Conservation (phyloP, 2,888 invertebrate genomes). For the Stenoptilia bipunctidactyla region DNA sequence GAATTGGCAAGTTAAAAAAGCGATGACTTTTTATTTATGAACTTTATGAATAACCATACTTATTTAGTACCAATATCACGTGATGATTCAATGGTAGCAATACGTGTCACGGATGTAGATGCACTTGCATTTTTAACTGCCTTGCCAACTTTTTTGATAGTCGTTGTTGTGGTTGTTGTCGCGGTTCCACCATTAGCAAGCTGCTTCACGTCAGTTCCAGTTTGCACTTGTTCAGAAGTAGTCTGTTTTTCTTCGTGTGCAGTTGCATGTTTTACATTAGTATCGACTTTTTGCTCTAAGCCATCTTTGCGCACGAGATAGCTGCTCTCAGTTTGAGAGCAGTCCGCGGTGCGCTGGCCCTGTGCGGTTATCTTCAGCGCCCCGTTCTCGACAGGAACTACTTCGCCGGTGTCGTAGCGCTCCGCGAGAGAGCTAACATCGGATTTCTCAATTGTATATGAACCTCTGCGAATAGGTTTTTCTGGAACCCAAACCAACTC, state of each 20-base stretch:
- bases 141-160: slow-evolving; percentile 46
- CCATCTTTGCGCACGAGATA: slow-evolving; percentile 41
- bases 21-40: too few relatives aligned
- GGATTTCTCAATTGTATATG: slow-evolving; percentile 54
- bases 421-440: slow-evolving; percentile 40
- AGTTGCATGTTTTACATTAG: slow-evolving; percentile 34
- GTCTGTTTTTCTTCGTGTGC: slow-evolving; percentile 45
- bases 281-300: slow-evolving; percentile 42
- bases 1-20: too few relatives aligned
- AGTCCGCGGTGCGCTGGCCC: slow-evolving; percentile 37
- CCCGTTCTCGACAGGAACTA: slow-evolving; percentile 49
- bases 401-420: slow-evolving; percentile 42
- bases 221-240: slow-evolving; percentile 43
- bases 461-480: slow-evolving; percentile 45
- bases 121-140: slow-evolving; percentile 48
- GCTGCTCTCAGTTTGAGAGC: slow-evolving; percentile 32
- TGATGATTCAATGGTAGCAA: slow-evolving; percentile 48
- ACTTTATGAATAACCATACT: slow-evolving; percentile 11
- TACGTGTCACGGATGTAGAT: slow-evolving; percentile 40
- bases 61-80: slow-evolving; percentile 57
- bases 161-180: slow-evolving; percentile 56
- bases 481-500: slow-evolving; percentile 60
- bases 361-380: slow-evolving; percentile 33
- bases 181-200: slow-evolving; percentile 49
- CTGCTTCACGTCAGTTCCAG: slow-evolving; percentile 47